Conservation (phyloP, 2,113 vertebrate genomes). For the Pituophis catenifer region DNA sequence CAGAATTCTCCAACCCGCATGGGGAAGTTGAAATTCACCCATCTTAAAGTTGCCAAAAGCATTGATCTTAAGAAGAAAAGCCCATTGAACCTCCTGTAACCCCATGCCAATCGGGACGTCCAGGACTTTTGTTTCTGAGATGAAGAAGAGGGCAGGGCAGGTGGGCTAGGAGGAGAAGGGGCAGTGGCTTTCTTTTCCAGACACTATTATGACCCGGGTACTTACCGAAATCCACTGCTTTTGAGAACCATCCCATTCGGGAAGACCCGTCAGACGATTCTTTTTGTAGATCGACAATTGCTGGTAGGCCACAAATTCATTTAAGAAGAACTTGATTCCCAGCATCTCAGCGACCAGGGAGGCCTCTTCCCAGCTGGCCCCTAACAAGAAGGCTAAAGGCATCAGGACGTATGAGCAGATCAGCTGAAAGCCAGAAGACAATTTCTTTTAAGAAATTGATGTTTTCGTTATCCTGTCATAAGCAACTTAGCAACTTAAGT, state of each 20-base stretch:
- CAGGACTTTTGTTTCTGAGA: neutral
- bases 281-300: constrained; percentile 76
- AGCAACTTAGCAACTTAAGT: too few relatives aligned
- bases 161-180: neutral
- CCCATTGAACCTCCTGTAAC: neutral
- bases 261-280: constrained; percentile 73
- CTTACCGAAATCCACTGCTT: constrained; percentile 89
- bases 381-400: constrained; percentile 92
- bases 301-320: constrained; percentile 92
- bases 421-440: constrained; percentile 66
- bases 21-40: neutral
- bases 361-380: constrained; percentile 81
- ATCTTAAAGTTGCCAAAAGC: neutral
- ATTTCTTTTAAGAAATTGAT: neutral
- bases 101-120: neutral
- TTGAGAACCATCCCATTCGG: constrained; percentile 59
- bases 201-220: neutral
- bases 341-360: constrained; percentile 83
- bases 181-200: neutral
- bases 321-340: constrained; percentile 91
- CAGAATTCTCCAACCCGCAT: neutral
- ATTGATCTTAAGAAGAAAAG: neutral
- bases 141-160: neutral
- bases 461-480: neutral
- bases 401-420: constrained; percentile 92